These are phyloP conservation scores for Arctocebus calabarensis DNA, from an alignment of 2,797 vertebrate species.

Conservation along the genomic window DNA sequence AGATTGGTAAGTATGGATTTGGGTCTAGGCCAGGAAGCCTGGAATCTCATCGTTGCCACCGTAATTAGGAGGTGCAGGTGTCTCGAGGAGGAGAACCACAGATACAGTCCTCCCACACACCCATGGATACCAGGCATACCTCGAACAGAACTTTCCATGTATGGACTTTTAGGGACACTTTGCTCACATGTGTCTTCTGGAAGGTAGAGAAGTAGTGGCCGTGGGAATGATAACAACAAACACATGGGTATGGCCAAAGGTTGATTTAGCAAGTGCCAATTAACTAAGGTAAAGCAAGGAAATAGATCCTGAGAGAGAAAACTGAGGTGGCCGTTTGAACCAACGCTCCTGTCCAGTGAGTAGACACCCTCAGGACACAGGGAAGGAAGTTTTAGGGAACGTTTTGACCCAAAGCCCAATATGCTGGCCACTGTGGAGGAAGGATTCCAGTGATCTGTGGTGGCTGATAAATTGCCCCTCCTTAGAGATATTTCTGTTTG, in stretches of 20 bases:
- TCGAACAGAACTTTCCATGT: slow-evolving; percentile 36
- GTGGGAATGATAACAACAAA: neutral
- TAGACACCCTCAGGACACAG: neutral
- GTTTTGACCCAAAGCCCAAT: neutral
- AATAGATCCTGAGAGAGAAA: neutral
- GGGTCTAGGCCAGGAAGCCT: slow-evolving; percentile 44
- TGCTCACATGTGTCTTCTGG: slow-evolving; percentile 18
- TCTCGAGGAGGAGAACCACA: neutral
- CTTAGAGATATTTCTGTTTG: neutral
- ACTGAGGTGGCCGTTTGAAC: neutral
- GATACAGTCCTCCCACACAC: neutral
- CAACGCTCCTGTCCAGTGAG: neutral
- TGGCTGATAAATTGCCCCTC: neutral
- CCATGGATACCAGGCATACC: slow-evolving; percentile 11
- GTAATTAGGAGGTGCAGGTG: slow-evolving; percentile 66
- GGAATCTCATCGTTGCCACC: neutral
- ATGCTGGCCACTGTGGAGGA: neutral
- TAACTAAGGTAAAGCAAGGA: neutral
- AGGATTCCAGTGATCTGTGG: neutral
- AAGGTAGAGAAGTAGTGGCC: neutral
- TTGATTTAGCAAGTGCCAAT: neutral
- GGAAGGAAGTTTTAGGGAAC: neutral
- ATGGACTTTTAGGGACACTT: slow-evolving; percentile 51
- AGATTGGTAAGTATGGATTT: slow-evolving; percentile 7
- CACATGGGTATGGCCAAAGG: neutral